Evolutionary conservation across 2,113 vertebrate genomes (phyloP), one percentile per base, ranked within the genome.

Genomic region (Chaetura pelagica): DNA sequence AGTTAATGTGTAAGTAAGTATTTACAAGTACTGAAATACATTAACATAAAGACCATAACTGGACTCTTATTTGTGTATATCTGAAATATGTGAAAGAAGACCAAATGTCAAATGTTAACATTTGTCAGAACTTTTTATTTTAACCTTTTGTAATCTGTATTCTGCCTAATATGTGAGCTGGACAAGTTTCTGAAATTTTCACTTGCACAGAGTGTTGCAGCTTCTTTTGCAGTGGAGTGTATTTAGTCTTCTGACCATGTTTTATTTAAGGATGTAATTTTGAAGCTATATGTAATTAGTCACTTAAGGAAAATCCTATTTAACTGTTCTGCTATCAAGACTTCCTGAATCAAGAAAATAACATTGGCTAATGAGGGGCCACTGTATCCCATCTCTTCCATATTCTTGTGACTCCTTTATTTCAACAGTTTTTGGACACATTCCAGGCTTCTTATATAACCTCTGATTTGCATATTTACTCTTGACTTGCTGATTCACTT

Each of bases 401-500:
- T 76, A 8, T 92, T 80, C 27, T 66, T 34, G 15, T 63, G 34
- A 2, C 8, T 76, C 15, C 34, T 67, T 84, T 85, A 46, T 76
- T 86, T 81, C 51, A 32, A 0, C 64, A 32, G 18, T 10, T 74
- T 87, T 84, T 87, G 84, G 48, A 66, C 19, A 12, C 8, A 7
- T 74, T 89, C 59, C 84, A 84, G 27, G 13, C 24, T 91, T 54
- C 55, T 95, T 94, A 62, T 27, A 14, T 87, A 96, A 95, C 27
- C 38, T 77, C 15, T 84, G 24, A 14, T 87, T 92, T 93, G 51
- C 76, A 10, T 89, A 87, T 89, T 80, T 91, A 55, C 32, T 77
- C 71, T 83, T 80, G 72, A 74, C 34, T 82, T 87, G 64, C 64
- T 95, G 91, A 84, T 93, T 94, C 76, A 77, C 91, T 94, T 89